These are phyloP conservation scores for Kradibia gibbosae DNA, from an alignment of 1,140 invertebrate species.

Conservation along the genomic window DNA sequence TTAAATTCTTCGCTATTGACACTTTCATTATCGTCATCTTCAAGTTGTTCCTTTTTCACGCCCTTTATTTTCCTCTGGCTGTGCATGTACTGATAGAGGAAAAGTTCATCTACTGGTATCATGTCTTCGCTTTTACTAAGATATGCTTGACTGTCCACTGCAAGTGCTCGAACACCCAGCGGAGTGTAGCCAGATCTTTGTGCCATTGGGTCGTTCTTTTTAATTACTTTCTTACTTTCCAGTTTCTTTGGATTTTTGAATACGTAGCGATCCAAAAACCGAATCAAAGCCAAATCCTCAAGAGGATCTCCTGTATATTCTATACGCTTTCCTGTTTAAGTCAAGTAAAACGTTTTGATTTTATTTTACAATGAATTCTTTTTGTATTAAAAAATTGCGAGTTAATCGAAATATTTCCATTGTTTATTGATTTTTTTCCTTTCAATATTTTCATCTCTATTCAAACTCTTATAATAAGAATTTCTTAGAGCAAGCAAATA, in stretches of 20 bases:
- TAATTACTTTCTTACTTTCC: conserved; percentile 63
- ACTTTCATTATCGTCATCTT: conserved; percentile 83
- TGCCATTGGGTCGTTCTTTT: conserved; percentile 63
- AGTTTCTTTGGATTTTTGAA: conserved; percentile 95
- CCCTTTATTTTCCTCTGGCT: conserved; percentile 57
- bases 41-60: conserved; percentile 64
- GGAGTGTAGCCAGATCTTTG: conserved; percentile 76
- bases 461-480: too few relatives aligned
- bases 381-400: too few relatives aligned
- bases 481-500: too few relatives aligned
- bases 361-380: too few relatives aligned
- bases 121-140: conserved; percentile 78
- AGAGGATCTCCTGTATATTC: conserved; percentile 93
- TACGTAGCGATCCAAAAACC: conserved; percentile 95
- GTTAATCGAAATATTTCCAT: too few relatives aligned
- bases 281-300: conserved; percentile 89
- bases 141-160: conserved; percentile 81
- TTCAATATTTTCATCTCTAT: too few relatives aligned
- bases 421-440: too few relatives aligned
- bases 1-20: conserved; percentile 93
- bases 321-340: conserved; percentile 77
- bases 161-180: conserved; percentile 75
- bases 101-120: conserved; percentile 88
- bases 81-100: conserved; percentile 80
- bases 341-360: conserved; percentile 24